These are phyloP conservation scores for Boloria selene DNA, from an alignment of 2,888 invertebrate genomes.

Conservation along the genomic window DNA sequence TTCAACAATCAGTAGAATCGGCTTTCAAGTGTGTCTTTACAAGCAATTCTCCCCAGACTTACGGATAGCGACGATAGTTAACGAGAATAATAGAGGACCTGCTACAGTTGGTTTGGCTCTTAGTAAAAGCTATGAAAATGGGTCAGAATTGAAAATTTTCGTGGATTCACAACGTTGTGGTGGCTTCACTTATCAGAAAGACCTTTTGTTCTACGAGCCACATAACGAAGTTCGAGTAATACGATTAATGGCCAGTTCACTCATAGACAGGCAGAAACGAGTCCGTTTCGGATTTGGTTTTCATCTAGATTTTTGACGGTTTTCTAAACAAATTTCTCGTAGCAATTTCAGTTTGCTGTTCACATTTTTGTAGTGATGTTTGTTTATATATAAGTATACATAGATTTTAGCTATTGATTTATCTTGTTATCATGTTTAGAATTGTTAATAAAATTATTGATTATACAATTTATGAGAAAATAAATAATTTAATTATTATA, in stretches of 20 bases:
- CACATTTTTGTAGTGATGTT: constrained; percentile 68
- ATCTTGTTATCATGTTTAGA: constrained; percentile 62
- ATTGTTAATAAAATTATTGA: constrained; percentile 58
- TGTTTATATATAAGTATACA: constrained; percentile 81
- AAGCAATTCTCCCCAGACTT: constrained; percentile 67
- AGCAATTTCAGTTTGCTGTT: constrained; percentile 14
- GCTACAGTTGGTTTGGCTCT: constrained; percentile 65
- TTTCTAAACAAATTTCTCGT: constrained; percentile 15
- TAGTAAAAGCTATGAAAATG: constrained; percentile 63
- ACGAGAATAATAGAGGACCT: constrained; percentile 55
- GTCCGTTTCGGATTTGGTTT: constrained; percentile 72
- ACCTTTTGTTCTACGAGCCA: constrained; percentile 64
- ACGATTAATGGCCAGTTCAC: constrained; percentile 63
- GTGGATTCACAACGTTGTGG: constrained; percentile 72
- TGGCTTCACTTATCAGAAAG: constrained; percentile 71
- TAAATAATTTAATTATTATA: background rate
- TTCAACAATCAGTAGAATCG: constrained; percentile 62
- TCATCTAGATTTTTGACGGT: constrained; percentile 67
- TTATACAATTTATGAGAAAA: background rate
- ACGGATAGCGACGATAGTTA: constrained; percentile 65
- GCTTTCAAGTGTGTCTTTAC: constrained; percentile 67
- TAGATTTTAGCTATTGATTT: constrained; percentile 77
- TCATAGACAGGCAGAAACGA: constrained; percentile 67
- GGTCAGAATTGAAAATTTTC: constrained; percentile 70
- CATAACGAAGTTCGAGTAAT: constrained; percentile 63